Evolutionary conservation across 2,888 invertebrate genomes (phyloP), one percentile per base, ranked within the genome.

Genomic region (Drosophila algonquin): DNA sequence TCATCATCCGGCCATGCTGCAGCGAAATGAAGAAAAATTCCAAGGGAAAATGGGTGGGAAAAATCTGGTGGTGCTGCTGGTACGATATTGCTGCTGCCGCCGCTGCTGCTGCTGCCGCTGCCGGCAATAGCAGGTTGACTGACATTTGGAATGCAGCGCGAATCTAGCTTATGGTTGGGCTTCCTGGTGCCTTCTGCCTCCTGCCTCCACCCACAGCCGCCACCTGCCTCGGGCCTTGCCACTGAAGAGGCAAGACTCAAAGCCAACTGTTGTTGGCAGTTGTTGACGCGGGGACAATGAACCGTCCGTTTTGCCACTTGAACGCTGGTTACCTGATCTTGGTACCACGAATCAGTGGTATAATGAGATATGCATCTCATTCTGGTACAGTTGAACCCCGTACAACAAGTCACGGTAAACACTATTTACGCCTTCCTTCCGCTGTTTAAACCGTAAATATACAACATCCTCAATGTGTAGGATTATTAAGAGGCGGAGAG

Each of bases 1-100:
- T 75, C 80, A 82, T 82, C 82, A 82, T 63, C 46, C 69, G 65
- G 72, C 53, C 52, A 47, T 50, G 61, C 59, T 65, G 63, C 58
- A 75, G 50, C 46, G 46, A 27, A 61, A 53, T 21, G 21, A 40
- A 46, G 54, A 24, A 61, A 21, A 50, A 21, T 50, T 47, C 47
- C 61, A 47, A 50, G 10, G 40, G 12, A 24, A 24, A 47, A 51
- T 9, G 10, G 18, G 3, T 18, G 50, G 18, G 18, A 5, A 46
- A 45, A 46, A 40, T 40, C 14, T 40, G 14, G 7, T 40, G n/a
- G n/a, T 35, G 35, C 12, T 35, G 35, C 32, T 12, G 32, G 24
- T 35, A 44, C n/a, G 35, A 64, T 21, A 50, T 18, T 18, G 18
- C 18, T 18, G 18, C 18, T 18, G 18, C 73, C 53, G 70, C 57